Conservation (phyloP, 53 echinoderm and acorn worm species). For the Astropecten irregularis region DNA sequence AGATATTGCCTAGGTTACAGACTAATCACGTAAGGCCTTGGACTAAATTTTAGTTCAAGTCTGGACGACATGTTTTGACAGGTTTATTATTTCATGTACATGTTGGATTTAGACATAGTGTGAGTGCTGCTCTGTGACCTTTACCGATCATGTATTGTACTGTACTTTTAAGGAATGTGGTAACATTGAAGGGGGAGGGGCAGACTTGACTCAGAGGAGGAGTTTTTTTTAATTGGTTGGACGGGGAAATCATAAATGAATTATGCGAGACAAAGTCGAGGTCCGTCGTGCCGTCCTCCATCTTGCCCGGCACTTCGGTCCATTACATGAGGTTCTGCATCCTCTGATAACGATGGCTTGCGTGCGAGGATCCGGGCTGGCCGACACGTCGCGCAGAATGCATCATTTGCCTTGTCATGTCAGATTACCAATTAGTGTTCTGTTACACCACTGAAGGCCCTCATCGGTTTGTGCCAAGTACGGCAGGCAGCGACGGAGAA, state of each 20-base stretch:
- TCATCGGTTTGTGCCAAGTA: conserved; percentile 12
- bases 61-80: too few relatives aligned
- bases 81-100: too few relatives aligned
- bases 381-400: background rate
- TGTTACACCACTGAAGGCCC: conserved; percentile 27
- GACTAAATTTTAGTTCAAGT: too few relatives aligned
- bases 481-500: conserved; percentile 3
- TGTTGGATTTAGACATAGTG: too few relatives aligned
- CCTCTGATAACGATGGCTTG: background rate
- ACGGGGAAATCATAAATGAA: background rate
- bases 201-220: too few relatives aligned
- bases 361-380: background rate
- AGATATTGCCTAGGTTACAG: too few relatives aligned
- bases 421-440: conserved; percentile 57
- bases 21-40: too few relatives aligned
- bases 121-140: too few relatives aligned
- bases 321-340: background rate
- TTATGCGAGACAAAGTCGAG: conserved; percentile 4
- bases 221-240: too few relatives aligned
- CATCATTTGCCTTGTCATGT: conserved; percentile 52
- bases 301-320: conserved; percentile 21
- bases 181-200: too few relatives aligned
- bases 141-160: too few relatives aligned
- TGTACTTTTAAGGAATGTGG: too few relatives aligned
- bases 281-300: conserved; percentile 3